These are phyloP conservation scores for Ceratina australensis DNA, from an alignment of 1,140 invertebrate genomes.

Conservation along the genomic window DNA sequence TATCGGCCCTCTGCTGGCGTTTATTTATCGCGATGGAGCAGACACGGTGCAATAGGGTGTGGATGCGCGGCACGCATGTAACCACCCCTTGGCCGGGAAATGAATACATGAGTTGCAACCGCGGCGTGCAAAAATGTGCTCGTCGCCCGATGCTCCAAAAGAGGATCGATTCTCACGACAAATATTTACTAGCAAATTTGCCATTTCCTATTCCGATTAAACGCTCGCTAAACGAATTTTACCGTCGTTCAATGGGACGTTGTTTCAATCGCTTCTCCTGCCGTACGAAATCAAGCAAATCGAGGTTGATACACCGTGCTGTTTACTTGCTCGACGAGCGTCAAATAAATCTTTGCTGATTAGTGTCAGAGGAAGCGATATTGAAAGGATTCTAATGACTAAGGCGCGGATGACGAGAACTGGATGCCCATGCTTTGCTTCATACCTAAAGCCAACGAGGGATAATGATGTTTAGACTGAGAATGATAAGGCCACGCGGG, in stretches of 20 bases:
- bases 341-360: too few species aligned
- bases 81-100: neutral
- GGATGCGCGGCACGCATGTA: too few species aligned
- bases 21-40: constrained; percentile 2
- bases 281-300: too few species aligned
- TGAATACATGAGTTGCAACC: neutral
- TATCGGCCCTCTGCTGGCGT: neutral
- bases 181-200: constrained; percentile 12
- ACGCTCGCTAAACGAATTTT: constrained; percentile 1
- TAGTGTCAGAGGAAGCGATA: too few species aligned
- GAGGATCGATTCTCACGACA: neutral
- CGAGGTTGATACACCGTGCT: too few species aligned
- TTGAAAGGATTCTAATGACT: too few species aligned
- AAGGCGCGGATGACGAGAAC: too few species aligned
- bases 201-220: neutral
- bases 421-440: too few species aligned
- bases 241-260: neutral
- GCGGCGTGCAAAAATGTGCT: neutral
- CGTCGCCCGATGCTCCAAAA: neutral
- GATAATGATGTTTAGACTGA: too few species aligned
- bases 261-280: neutral
- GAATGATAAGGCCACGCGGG: too few species aligned
- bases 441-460: too few species aligned
- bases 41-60: neutral
- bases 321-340: too few species aligned